These are phyloP conservation scores for Euwallacea similis DNA, from an alignment of 1,140 invertebrate genomes.

Conservation along the genomic window DNA sequence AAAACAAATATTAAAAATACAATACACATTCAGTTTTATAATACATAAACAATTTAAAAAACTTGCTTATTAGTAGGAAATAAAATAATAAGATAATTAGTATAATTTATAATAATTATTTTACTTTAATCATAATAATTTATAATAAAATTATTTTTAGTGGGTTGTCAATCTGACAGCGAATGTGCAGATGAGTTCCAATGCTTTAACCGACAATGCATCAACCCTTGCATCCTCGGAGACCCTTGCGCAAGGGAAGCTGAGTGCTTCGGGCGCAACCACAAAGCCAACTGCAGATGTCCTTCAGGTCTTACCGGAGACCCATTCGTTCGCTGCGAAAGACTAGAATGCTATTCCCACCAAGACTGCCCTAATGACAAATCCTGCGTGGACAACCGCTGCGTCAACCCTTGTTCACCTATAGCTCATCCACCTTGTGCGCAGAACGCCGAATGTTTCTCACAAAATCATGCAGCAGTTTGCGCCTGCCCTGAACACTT, in stretches of 20 bases:
- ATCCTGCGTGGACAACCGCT: slow-evolving; percentile 70
- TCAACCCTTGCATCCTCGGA: slow-evolving; percentile 75
- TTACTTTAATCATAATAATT: too few species aligned
- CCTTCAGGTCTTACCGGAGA: slow-evolving; percentile 70
- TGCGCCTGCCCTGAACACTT: slow-evolving; percentile 76
- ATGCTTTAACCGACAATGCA: slow-evolving; percentile 79
- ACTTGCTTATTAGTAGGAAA: too few species aligned
- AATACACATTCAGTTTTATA: too few species aligned
- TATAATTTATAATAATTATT: too few species aligned
- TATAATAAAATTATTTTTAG: slow-evolving; percentile 37
- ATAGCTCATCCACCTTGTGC: slow-evolving; percentile 69
- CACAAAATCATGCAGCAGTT: slow-evolving; percentile 71
- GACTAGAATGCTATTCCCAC: slow-evolving; percentile 77
- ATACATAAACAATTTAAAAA: too few species aligned
- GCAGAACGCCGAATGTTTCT: slow-evolving; percentile 76
- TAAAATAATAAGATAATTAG: too few species aligned
- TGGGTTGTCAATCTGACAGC: slow-evolving; percentile 71
- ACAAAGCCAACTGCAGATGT: slow-evolving; percentile 76
- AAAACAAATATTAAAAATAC: too few species aligned
- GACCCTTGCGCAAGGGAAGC: slow-evolving; percentile 81
- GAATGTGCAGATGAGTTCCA: slow-evolving; percentile 77
- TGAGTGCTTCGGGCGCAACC: slow-evolving; percentile 76
- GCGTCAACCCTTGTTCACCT: slow-evolving; percentile 72
- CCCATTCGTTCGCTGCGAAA: slow-evolving; percentile 75
- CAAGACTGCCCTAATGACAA: slow-evolving; percentile 72